Evolutionary conservation across 2,888 invertebrate genomes (phyloP), one percentile per base, ranked within the genome.

Genomic region (Coelinius sp.): DNA sequence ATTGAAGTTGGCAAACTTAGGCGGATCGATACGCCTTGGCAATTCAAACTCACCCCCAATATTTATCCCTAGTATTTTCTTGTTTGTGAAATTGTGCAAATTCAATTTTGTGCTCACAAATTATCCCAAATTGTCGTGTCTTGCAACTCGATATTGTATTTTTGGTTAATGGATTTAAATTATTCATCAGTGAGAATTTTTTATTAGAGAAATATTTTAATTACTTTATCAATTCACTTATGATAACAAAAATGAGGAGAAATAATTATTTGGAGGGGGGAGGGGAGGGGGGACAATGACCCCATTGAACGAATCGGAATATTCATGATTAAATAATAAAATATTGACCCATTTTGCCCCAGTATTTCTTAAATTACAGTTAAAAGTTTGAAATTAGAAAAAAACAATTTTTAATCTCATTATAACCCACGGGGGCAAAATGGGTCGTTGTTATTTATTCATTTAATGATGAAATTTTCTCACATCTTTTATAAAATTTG

Each of bases 1-100:
- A 68, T 68, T 53, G 64, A 72, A 72, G 63, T 68, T 72, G 71
- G 71, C 68, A 68, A 72, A 72, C 71, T 72, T 72, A 72, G 71
- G 38, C 41, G 27, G 44, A 72, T 72, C 71, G 68, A 72, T 71
- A n/a, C 53, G 10, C 31, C 31, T 52, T 17, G 41, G 20, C 31
- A 64, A 24, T 64, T 53, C 17, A 27, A 72, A 72, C 71, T 72
- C 68, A 68, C 71, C 68, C 24, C n/a, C n/a, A n/a, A n/a, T n/a
- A n/a, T n/a, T n/a, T n/a, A n/a, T n/a, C n/a, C n/a, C n/a, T n/a
- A n/a, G n/a, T n/a, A n/a, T n/a, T n/a, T n/a, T n/a, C n/a, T n/a
- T n/a, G n/a, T n/a, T n/a, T n/a, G n/a, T n/a, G 35, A 38, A 64
- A 35, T 69, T 46, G 53, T 63, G 63, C 63, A 70, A 64, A 56